Percentiles rank a stretch among this genome's conserved stretches.
Evolutionary conservation across 2,797 vertebrate species (phyloP).

Genomic region (Lepilemur septentrionalis): DNA sequence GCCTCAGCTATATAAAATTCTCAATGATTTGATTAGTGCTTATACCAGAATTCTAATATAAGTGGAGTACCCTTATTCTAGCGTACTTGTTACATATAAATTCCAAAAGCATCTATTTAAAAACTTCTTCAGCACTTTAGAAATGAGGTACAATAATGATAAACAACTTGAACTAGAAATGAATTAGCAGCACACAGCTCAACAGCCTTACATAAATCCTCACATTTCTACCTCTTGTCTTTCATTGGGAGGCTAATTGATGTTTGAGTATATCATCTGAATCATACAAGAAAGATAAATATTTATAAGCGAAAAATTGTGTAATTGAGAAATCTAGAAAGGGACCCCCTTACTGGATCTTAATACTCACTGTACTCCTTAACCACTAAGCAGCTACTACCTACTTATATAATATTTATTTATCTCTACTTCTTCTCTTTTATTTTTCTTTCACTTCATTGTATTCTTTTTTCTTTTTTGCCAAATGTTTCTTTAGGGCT

Average conservation of each 20-base stretch:
- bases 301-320: conserved; percentile 23
- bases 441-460: conserved; percentile 7
- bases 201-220: conserved; percentile 27
- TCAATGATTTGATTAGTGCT: conserved; percentile 45
- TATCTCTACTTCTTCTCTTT: neutral
- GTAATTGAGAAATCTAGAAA: conserved; percentile 45
- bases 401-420: neutral
- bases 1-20: neutral
- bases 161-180: conserved; percentile 61
- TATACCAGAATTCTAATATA: conserved; percentile 29
- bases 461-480: neutral
- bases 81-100: conserved; percentile 51
- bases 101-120: conserved; percentile 56
- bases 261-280: conserved; percentile 29
- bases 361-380: neutral
- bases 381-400: neutral
- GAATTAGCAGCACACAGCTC: conserved; percentile 21
- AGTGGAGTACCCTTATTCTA: conserved; percentile 26
- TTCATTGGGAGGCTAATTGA: conserved; percentile 59
- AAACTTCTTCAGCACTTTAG: conserved; percentile 55
- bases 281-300: conserved; percentile 48
- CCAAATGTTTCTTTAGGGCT: neutral
- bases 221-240: conserved; percentile 40
- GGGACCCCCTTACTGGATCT: neutral
- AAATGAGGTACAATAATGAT: conserved; percentile 64